phyloP scores from a whole-genome alignment of 2,888 invertebrate species.

The Venusia cambrica region DNA sequence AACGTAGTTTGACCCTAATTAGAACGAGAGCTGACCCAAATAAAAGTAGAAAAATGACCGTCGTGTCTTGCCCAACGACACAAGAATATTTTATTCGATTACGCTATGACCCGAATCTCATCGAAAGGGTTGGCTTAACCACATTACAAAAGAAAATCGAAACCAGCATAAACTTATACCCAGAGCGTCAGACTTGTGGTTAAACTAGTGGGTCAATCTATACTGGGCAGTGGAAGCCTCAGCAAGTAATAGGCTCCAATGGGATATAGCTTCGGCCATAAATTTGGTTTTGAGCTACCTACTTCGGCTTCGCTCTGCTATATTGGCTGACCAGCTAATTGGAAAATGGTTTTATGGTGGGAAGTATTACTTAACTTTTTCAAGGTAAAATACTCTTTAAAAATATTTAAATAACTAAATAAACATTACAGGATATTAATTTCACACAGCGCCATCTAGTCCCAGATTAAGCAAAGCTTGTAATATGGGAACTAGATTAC shows the following conservation, averaged over 20 bases:
- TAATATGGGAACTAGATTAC: no score
- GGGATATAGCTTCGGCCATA: constrained; percentile 64
- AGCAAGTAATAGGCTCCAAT: constrained; percentile 58
- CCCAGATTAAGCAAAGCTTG: no score
- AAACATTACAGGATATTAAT: no score
- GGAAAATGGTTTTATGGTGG: constrained; percentile 25
- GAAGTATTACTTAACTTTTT: constrained; percentile 14
- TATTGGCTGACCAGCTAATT: constrained; percentile 26
- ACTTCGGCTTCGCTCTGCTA: constrained; percentile 28
- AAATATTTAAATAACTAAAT: no score
- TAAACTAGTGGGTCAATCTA: constrained; percentile 30
- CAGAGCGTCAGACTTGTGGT: constrained; percentile 19
- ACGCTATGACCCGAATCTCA: constrained; percentile 5
- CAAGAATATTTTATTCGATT: not conserved
- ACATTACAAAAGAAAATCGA: constrained; percentile 7
- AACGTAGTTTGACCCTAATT: no score
- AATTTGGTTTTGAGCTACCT: constrained; percentile 61
- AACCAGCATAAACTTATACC: constrained; percentile 1
- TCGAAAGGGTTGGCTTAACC: constrained; percentile 11
- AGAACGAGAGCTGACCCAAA: not conserved
- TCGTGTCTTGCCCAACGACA: constrained; percentile 3
- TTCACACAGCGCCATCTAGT: no score
- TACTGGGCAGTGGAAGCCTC: constrained; percentile 33
- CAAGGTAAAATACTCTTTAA: no score
- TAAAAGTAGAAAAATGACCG: constrained; percentile 2